Base-by-base conservation (phyloP, 2,113 vertebrate species). In the Progne subis region DNA sequence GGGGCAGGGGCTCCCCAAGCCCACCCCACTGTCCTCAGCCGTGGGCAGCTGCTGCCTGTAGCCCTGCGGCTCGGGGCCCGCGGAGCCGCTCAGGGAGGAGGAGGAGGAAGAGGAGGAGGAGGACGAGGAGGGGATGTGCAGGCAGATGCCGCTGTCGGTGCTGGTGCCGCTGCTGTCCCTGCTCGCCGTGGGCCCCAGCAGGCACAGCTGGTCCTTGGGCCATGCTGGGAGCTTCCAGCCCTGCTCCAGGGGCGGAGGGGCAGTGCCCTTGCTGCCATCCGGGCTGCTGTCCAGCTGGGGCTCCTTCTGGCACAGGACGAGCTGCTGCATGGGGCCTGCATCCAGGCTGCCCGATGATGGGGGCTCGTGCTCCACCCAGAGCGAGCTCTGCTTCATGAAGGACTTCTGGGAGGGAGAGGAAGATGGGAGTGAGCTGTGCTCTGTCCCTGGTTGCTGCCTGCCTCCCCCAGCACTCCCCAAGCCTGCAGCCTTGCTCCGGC, bases 71-170 rank as follows among this genome's bases (percentile, higher is more conserved):
- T 69, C 3, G 0, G 32, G 12, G 37, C 9, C 43, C 0, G 3
- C 0, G 19, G 94, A 20, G 2, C 64, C 72, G 69, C 85, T 79
- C 52, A 68, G 80, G 1, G 75, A 72, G 44, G 92, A 86, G 28
- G 95, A 71, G 41, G 37, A 37, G 37, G 37, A 37, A 8, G 37
- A 37, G 37, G 55, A 57, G 23, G 59, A 82, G 6, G 67, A 55
- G 23, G 59, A 82, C 5, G 67, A 55, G 11, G 68, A 39, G 14
- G 61, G 70, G 20, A 82, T 23, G 47, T 61, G 97, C 88, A 98
- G 70, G 96, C 96, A 98, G 65, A 98, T 98, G 26, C 98, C 98
- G 0, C 97, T 97, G 94, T 97, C 97, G 0, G 91, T 93, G 87
- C 97, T 97, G 91, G 37, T 83, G 6, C 97, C 71, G 31, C 98